A percentile compares a stretch with the other conserved stretches of the same genome.
These are phyloP conservation scores for Malthinus seriepunctatus DNA, from an alignment of 2,888 invertebrate species.

Conservation along the genomic window DNA sequence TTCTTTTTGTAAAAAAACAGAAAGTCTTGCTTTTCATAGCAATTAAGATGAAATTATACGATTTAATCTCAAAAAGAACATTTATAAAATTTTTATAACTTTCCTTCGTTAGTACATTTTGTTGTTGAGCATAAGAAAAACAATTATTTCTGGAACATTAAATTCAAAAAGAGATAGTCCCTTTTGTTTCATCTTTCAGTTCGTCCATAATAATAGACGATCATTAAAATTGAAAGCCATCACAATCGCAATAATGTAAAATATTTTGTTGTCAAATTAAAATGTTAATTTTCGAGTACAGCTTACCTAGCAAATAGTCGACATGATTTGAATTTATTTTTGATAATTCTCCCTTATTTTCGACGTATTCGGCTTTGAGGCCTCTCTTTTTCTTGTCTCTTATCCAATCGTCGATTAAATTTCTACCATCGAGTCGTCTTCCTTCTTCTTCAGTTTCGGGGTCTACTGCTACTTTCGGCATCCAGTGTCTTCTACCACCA, in stretches of 20 bases:
- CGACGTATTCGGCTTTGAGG: constrained; percentile 72
- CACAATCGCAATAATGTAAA: not conserved
- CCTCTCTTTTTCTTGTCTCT: constrained; percentile 71
- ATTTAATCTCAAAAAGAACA: no score
- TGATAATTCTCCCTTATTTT: constrained; percentile 73
- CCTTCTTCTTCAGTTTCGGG: constrained; percentile 74
- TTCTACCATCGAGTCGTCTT: constrained; percentile 73
- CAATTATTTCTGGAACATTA: constrained; percentile 12
- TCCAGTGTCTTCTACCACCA: constrained; percentile 75
- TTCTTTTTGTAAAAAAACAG: no score
- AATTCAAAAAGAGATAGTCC: constrained; percentile 6
- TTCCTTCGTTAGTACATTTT: no score
- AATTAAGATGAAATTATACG: no score
- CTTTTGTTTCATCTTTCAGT: constrained; percentile 1
- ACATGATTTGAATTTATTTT: constrained; percentile 69
- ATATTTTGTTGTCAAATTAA: not conserved
- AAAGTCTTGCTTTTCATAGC: no score
- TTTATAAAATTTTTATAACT: no score
- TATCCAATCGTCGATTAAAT: constrained; percentile 80
- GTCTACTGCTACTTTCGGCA: constrained; percentile 72
- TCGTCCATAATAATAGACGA: not conserved
- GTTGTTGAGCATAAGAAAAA: not conserved
- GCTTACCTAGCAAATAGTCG: constrained; percentile 74
- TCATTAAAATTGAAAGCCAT: constrained; percentile 8
- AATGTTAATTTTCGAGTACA: not conserved